Base-by-base conservation (phyloP, 2,888 invertebrate species). In the Trissoscelio sp. region DNA sequence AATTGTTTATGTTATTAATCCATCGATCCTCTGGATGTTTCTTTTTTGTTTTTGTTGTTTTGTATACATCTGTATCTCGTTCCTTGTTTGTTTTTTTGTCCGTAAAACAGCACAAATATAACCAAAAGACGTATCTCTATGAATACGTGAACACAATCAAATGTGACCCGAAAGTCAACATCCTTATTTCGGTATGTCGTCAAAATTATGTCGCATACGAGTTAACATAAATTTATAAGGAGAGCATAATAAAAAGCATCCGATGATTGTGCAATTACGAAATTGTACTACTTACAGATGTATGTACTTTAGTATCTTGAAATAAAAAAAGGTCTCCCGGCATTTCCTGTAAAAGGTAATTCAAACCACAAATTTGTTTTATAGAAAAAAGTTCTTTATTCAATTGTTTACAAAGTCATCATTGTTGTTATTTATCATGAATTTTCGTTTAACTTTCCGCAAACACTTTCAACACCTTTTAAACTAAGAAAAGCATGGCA, bases 61-160 rank as follows among this genome's bases (percentile, higher is more conserved):
- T n/a, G n/a, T n/a, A n/a, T n/a, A n/a, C n/a, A n/a, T n/a, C n/a
- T n/a, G n/a, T n/a, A n/a, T n/a, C n/a, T n/a, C n/a, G n/a, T n/a
- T n/a, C n/a, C n/a, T n/a, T n/a, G n/a, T n/a, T n/a, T n/a, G n/a
- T n/a, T n/a, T n/a, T n/a, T n/a, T n/a, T n/a, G n/a, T n/a, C n/a
- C 46, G 34, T 12, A 72, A 18, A 46, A 34, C 51, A 57, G 58
- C 72, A 72, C 28, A 79, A 79, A 79, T 67, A 79, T 60, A 66
- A 44, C 72, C 48, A 31, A 70, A 77, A 72, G 72, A 79, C 55
- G 66, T 66, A 79, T 78, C 53, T 66, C 39, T 48, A 67, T 60
- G 66, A 72, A 72, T 72, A 53, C 28, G 28, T 34, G 44, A 67
- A 28, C 39, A 72, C 58, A 79, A 79, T 72, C 64, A 66, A 79